These are phyloP conservation scores for Acrobasis suavella DNA, from an alignment of 2,888 invertebrate genomes.

Conservation along the genomic window DNA sequence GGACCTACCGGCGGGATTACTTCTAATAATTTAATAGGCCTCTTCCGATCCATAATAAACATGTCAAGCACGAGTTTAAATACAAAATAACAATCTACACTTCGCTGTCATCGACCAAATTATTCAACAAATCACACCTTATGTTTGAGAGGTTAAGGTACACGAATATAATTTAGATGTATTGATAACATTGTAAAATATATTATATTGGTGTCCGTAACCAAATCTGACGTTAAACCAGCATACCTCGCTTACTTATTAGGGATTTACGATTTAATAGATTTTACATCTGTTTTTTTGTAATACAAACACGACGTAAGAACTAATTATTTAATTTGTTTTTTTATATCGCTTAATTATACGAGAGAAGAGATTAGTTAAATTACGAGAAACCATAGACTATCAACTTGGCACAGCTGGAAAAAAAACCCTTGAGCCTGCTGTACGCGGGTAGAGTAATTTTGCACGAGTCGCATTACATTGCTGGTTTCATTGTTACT, in stretches of 20 bases:
- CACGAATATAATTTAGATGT: neutral
- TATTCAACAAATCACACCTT: conserved; percentile 37
- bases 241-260: conserved; percentile 71
- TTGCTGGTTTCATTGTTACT: too few species aligned
- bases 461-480: too few species aligned
- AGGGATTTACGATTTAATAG: conserved; percentile 72
- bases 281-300: conserved; percentile 65
- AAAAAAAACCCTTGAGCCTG: too few species aligned
- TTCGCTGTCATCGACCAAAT: conserved; percentile 31
- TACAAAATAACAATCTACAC: conserved; percentile 54
- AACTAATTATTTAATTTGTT: conserved; percentile 77
- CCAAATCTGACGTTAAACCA: conserved; percentile 74
- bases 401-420: too few species aligned
- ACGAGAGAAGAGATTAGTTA: conserved; percentile 39
- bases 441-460: too few species aligned
- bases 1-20: conserved; percentile 69
- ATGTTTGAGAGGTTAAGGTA: conserved; percentile 20
- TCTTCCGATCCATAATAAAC: conserved; percentile 77
- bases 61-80: conserved; percentile 74
- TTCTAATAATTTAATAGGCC: conserved; percentile 78
- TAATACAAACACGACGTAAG: conserved; percentile 72
- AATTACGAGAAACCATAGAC: neutral
- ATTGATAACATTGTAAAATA: conserved; percentile 43
- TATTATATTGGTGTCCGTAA: conserved; percentile 68
- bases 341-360: conserved; percentile 72